phyloP scores from a whole-genome alignment of 2,797 vertebrate species.

The Cheirogaleus major region DNA sequence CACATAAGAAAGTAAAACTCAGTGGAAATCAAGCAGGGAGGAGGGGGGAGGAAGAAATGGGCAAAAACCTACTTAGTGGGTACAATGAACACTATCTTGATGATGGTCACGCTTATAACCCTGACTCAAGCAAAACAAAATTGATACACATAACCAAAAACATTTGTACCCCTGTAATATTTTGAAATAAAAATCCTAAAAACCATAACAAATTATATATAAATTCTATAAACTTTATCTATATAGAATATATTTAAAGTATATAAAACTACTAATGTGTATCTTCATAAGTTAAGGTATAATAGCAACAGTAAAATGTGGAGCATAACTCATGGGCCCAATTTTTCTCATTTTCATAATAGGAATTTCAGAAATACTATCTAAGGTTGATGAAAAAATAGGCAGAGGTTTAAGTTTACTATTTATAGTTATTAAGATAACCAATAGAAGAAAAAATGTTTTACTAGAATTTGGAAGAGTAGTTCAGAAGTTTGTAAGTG shows the following conservation, averaged over 20 bases:
- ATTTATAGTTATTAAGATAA: neutral
- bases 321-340: neutral
- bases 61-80: too few relatives aligned
- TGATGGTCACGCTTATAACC: too few relatives aligned
- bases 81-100: too few relatives aligned
- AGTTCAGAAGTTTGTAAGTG: neutral
- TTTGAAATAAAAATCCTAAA: too few relatives aligned
- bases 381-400: neutral
- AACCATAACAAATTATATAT: too few relatives aligned
- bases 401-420: neutral
- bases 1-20: too few relatives aligned
- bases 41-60: too few relatives aligned
- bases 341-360: neutral
- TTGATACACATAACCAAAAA: too few relatives aligned
- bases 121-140: too few relatives aligned
- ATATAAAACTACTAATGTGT: neutral
- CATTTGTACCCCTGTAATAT: too few relatives aligned
- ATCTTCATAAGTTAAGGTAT: neutral
- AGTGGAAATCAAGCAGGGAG: too few relatives aligned
- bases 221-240: neutral
- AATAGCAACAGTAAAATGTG: neutral
- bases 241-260: neutral
- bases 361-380: neutral
- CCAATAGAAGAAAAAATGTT: neutral
- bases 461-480: neutral